Conservation (phyloP, 2,888 invertebrate genomes). For the Melipona beecheii region DNA sequence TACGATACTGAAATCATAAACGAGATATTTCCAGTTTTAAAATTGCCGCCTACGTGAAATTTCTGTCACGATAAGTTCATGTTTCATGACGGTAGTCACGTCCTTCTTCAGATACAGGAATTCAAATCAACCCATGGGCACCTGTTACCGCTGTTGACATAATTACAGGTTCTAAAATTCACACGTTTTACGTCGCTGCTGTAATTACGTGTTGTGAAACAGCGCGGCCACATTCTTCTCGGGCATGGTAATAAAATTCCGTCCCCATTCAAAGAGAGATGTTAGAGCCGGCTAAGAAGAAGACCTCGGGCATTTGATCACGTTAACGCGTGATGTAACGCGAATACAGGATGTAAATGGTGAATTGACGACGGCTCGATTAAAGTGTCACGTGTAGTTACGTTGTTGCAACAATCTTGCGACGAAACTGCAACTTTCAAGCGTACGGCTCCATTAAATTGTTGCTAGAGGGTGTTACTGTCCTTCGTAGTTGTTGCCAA, state of each 20-base stretch:
- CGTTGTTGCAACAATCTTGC: background rate
- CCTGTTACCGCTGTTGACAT: background rate
- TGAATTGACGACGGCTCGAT: slow-evolving; percentile 13
- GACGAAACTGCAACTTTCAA: background rate
- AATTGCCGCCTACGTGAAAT: background rate
- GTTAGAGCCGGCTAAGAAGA: slow-evolving; percentile 8
- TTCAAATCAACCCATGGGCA: background rate
- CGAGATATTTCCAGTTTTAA: background rate
- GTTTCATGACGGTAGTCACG: background rate
- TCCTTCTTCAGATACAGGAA: background rate
- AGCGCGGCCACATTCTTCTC: background rate
- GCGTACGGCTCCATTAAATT: background rate
- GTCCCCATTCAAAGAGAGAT: background rate
- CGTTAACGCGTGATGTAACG: slow-evolving; percentile 13
- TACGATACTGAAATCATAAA: background rate
- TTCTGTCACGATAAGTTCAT: background rate
- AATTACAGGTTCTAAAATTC: background rate
- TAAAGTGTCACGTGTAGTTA: background rate
- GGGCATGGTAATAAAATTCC: slow-evolving; percentile 29
- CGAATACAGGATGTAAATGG: slow-evolving; percentile 26
- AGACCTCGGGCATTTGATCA: slow-evolving; percentile 20
- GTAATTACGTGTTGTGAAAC: slow-evolving; percentile 25
- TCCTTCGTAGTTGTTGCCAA: background rate
- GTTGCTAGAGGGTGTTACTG: background rate
- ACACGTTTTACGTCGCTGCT: background rate